Percentiles rank a stretch among this genome's conserved stretches.
These are phyloP conservation scores for Holotrichia oblita DNA, from an alignment of 1,140 invertebrate genomes.

Conservation along the genomic window DNA sequence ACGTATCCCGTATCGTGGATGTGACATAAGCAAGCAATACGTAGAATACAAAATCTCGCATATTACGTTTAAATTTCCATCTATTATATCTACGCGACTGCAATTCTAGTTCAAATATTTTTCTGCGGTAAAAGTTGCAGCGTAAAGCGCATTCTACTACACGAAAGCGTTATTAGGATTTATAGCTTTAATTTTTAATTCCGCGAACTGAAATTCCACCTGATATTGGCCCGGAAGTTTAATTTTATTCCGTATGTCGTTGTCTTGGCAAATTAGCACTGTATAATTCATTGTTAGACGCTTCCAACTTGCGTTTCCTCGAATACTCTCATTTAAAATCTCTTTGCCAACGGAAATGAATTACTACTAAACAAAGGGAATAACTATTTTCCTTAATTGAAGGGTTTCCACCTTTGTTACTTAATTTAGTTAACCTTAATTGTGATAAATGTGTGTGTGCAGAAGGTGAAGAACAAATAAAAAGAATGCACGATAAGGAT, in stretches of 20 bases:
- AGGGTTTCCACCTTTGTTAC: slow-evolving; percentile 1
- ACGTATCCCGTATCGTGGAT: background rate
- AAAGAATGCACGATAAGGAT: slow-evolving; percentile 15
- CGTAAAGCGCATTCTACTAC: background rate
- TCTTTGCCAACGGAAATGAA: slow-evolving; percentile 23
- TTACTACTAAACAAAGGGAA: slow-evolving; percentile 33
- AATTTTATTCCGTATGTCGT: slow-evolving; percentile 30
- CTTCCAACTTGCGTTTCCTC: background rate
- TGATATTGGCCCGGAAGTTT: slow-evolving; percentile 13
- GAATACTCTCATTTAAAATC: slow-evolving; percentile 24
- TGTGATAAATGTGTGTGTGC: slow-evolving; percentile 27
- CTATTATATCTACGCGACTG: background rate
- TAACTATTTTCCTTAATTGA: slow-evolving; percentile 33
- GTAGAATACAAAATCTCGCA: background rate
- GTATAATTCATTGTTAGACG: slow-evolving; percentile 12
- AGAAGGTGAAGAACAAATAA: slow-evolving; percentile 2
- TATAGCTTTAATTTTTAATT: slow-evolving; percentile 30
- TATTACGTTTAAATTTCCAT: background rate
- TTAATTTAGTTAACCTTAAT: slow-evolving; percentile 30
- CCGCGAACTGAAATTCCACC: background rate
- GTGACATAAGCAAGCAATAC: background rate
- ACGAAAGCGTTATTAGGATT: slow-evolving; percentile 14
- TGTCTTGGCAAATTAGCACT: slow-evolving; percentile 14
- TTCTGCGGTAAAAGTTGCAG: background rate
- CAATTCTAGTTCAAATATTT: background rate